Evolutionary conservation across 2,797 vertebrate species (phyloP).

Genomic region (Mergus octosetaceus): DNA sequence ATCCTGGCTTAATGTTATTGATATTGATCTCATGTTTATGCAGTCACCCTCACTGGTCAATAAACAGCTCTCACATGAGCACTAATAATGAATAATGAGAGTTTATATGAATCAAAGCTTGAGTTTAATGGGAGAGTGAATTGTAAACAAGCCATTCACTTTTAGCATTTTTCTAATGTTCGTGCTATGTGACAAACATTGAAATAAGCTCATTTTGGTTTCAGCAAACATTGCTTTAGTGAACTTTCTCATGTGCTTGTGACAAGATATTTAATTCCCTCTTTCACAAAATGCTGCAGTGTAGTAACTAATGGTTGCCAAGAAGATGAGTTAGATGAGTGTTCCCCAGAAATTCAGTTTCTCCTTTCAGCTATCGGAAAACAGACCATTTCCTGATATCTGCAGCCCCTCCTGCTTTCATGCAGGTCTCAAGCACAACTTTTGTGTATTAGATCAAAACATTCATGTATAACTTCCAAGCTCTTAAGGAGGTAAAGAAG

Average conservation of each 20-base stretch:
- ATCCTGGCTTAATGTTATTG: neutral
- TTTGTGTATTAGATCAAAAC: neutral
- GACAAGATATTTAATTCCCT: neutral
- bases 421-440: neutral
- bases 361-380: neutral
- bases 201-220: conserved; percentile 9
- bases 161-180: neutral
- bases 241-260: neutral
- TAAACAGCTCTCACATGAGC: neutral
- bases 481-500: neutral
- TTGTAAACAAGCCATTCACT: conserved; percentile 7
- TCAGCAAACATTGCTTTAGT: neutral
- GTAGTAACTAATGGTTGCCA: neutral
- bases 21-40: conserved; percentile 23
- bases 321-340: neutral
- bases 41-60: neutral
- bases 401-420: neutral
- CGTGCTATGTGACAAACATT: neutral
- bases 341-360: neutral
- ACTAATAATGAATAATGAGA: neutral
- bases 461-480: neutral
- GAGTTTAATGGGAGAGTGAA: neutral
- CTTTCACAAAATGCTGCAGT: neutral
- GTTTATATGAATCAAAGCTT: neutral
- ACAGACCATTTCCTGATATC: neutral